Base-by-base conservation (phyloP, 2,113 vertebrate genomes). In the Lutjanus erythropterus region DNA sequence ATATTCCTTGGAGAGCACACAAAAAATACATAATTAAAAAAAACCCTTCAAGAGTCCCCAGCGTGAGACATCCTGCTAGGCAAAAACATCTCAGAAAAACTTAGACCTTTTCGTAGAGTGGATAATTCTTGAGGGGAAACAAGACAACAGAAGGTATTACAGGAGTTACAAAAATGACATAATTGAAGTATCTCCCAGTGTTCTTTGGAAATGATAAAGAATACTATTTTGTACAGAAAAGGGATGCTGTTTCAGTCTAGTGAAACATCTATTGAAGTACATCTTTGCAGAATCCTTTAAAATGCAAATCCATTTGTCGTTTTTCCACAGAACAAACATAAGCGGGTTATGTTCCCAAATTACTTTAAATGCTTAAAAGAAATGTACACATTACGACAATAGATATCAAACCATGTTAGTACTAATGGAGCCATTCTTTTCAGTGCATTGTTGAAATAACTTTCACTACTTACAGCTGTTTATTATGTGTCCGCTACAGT, bases 401-500 rank as follows among this genome's bases (percentile, higher is more conserved):
- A 31, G 15, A 53, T 21, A 52, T 47, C 7, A 33, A 12, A 53
- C 2, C 31, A 49, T 41, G n/a, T n/a, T n/a, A n/a, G n/a, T n/a
- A n/a, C n/a, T n/a, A 25, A 2, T 52, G 33, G 2, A 47, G n/a
- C n/a, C n/a, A n/a, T n/a, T n/a, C n/a, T n/a, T 49, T 42, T n/a
- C 1, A 53, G 2, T 37, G 3, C 44, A 61, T 6, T 81, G 27
- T 60, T 58, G 10, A 80, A 66, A 80, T 58, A 50, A 56, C 12
- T 0, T 23, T n/a, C n/a, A 9, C 0, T 41, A 9, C 14, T 62
- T 5, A 19, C 14, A 50, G 14, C 9, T 37, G 61, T 69, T 9
- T 66, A 4, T 70, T 66, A 33, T 25, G 4, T 75, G 10, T 52
- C 33, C 81, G 59, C 50, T 88, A 62, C 88, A 99, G 97, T 95